A percentile compares a stretch with the other conserved stretches of the same genome.
Conservation (phyloP, 2,113 vertebrate species). For the Vombatus ursinus region DNA sequence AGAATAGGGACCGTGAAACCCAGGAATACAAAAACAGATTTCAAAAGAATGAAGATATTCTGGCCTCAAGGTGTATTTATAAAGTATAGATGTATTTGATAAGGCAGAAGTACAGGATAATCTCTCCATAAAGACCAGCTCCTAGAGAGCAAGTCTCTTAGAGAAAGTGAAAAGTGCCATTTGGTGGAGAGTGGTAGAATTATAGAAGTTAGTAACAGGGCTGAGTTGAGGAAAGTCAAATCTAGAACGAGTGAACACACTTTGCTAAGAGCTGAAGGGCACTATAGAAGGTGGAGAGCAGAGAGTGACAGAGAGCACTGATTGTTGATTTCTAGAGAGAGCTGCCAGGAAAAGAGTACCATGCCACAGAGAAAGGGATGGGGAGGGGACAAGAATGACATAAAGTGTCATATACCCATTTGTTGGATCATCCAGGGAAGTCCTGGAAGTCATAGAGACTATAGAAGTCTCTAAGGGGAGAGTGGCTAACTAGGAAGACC, state of each 20-base stretch:
- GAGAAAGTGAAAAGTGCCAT: not conserved
- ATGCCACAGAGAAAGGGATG: not conserved
- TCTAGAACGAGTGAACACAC: not conserved
- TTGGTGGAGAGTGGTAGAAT: not conserved
- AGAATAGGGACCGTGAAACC: not conserved
- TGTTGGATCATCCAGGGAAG: not conserved
- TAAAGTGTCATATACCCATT: not conserved
- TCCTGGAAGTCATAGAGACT: not conserved
- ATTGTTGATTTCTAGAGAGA: not conserved
- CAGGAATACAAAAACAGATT: not conserved
- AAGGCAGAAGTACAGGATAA: not conserved
- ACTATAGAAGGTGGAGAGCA: not conserved
- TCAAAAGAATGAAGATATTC: not conserved
- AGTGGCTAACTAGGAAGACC: not conserved
- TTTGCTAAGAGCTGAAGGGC: not conserved
- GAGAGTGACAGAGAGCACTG: not conserved
- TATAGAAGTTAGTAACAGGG: not conserved
- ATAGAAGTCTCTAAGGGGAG: not conserved
- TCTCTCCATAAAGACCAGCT: not conserved
- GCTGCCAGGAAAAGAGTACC: not conserved
- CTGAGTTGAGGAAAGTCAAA: not conserved
- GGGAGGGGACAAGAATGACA: not conserved
- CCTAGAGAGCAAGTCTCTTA: not conserved
- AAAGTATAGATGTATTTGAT: not conserved
- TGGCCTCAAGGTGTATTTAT: not conserved